Evolutionary conservation across 2,888 invertebrate species (phyloP).

Genomic region (Tetramorium bicarinatum): DNA sequence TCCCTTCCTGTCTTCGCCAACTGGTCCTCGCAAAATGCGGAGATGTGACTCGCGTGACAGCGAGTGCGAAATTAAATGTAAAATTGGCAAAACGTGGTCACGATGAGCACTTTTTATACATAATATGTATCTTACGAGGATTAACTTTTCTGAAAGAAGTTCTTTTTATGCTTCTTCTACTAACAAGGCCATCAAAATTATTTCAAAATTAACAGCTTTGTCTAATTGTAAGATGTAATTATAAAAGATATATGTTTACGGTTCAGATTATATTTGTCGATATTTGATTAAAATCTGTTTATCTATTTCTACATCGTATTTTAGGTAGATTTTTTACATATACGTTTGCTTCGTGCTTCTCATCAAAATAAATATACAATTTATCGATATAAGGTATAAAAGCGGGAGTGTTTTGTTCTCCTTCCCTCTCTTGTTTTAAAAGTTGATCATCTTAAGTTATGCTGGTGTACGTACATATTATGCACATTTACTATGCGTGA

Average conservation of each 20-base stretch:
- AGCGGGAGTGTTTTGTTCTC: background rate
- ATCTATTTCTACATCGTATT: background rate
- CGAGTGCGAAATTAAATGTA: slow-evolving; percentile 70
- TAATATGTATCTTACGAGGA: background rate
- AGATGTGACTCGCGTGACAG: slow-evolving; percentile 67
- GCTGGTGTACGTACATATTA: slow-evolving; percentile 24
- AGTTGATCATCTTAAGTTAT: slow-evolving; percentile 29
- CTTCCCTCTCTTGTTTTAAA: background rate
- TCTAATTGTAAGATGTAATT: background rate
- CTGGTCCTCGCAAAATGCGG: slow-evolving; percentile 45
- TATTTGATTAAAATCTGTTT: background rate
- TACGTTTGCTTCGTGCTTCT: background rate
- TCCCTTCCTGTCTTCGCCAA: slow-evolving; percentile 36
- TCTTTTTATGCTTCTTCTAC: background rate
- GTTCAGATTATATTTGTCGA: background rate
- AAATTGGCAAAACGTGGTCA: slow-evolving; percentile 66
- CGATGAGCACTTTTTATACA: slow-evolving; percentile 38
- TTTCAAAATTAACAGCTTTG: background rate
- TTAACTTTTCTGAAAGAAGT: background rate
- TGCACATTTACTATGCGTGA: slow-evolving; percentile 27
- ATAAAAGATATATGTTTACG: background rate
- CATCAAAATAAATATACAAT: background rate
- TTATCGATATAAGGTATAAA: background rate
- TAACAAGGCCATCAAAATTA: background rate
- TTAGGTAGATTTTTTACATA: background rate